Evolutionary conservation across 2,113 vertebrate species (phyloP), one percentile per base, ranked within the genome.

Genomic region (Elephantulus edwardii): DNA sequence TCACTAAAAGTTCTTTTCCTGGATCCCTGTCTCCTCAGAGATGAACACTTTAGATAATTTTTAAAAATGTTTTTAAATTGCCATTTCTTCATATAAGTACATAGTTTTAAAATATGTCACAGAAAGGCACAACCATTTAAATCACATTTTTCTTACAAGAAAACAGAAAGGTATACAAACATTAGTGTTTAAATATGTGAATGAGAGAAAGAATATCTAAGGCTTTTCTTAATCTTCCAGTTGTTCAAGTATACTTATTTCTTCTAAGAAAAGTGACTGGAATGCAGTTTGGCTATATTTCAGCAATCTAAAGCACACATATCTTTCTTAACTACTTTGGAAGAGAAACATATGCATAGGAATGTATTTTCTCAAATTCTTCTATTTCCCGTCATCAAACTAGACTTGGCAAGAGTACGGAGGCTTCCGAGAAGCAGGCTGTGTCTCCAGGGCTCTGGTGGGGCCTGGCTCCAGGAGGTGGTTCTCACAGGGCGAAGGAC

Each of bases 211-310:
- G 14, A 14, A n/a, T n/a, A n/a, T n/a, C n/a, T 14, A 50, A 14
- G 48, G 48, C 48, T 50, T 50, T 50, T 50, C 48, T 50, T 50
- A 50, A 14, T 8, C 48, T 50, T 50, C 54, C 10, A 66, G 42
- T 40, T 88, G 30, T 68, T 79, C 13, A 86, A 86, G 40, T 86
- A 30, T 58, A 50, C 64, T 66, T 78, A 80, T 54, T 87, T 92
- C 87, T 85, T 81, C 19, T 83, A 40, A 81, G 81, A 92, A 79
- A 92, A 86, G 26, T 42, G 81, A 60, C 22, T 66, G 28, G 50
- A 90, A 71, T 66, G 82, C 9, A 91, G 35, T 40, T 86, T 50
- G 40, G n/a, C 50, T 62, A 44, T 87, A 30, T 46, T 17, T 19
- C 28, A 92, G 42, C n/a, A 70, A 80, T n/a, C 19, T 86, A 82